A percentile compares a stretch with the other conserved stretches of the same genome.
These are phyloP conservation scores for Kradibia gibbosae DNA, from an alignment of 1,140 invertebrate genomes.

Conservation along the genomic window DNA sequence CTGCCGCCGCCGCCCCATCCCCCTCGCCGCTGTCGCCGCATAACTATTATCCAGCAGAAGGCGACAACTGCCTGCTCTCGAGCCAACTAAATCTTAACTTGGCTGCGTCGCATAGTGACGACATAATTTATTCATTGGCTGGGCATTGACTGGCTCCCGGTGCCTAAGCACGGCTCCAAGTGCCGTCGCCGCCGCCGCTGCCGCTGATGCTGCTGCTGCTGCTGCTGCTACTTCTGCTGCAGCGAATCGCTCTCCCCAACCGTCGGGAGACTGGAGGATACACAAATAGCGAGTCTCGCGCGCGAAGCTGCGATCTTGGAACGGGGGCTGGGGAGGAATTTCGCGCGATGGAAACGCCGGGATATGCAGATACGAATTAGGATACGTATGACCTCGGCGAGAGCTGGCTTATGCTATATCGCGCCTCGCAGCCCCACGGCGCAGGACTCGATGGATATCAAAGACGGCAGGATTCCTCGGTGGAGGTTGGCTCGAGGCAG, in stretches of 20 bases:
- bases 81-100: constrained; percentile 47
- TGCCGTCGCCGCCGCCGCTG: neutral
- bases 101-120: constrained; percentile 1
- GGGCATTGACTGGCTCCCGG: constrained; percentile 46
- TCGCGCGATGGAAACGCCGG: constrained; percentile 25
- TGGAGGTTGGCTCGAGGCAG: neutral
- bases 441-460: constrained; percentile 1
- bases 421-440: neutral
- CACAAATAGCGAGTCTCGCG: constrained; percentile 29
- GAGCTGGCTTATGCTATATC: too few relatives aligned
- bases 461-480: constrained; percentile 4
- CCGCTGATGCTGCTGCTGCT: too few relatives aligned
- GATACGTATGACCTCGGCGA: constrained; percentile 40
- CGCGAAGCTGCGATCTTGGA: neutral
- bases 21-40: neutral
- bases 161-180: constrained; percentile 21
- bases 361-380: constrained; percentile 51
- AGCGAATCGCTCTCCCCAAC: constrained; percentile 19
- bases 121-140: constrained; percentile 51
- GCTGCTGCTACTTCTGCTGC: neutral
- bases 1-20: too few relatives aligned
- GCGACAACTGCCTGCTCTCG: constrained; percentile 9
- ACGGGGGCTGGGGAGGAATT: constrained; percentile 20
- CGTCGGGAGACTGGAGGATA: constrained; percentile 46
- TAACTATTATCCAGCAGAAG: neutral